phyloP scores from a whole-genome alignment of 2,113 vertebrate genomes.

The Carettochelys insculpta region DNA sequence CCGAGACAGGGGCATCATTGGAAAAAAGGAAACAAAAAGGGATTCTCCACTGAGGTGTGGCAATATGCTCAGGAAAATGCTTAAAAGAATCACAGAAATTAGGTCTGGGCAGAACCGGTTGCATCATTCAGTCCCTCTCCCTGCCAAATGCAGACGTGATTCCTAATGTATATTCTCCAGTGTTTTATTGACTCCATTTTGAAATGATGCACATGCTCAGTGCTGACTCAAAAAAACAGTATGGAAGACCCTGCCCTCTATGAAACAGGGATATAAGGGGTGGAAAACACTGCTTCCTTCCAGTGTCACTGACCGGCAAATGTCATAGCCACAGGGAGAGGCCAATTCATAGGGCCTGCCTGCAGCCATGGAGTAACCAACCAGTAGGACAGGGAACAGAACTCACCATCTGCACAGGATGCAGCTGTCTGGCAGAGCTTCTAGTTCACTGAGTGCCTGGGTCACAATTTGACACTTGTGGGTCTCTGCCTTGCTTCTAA shows the following conservation, averaged over 20 bases:
- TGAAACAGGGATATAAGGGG: fast-evolving
- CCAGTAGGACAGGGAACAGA: fast-evolving
- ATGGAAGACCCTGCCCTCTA: background rate
- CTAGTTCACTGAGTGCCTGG: background rate
- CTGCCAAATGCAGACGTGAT: background rate
- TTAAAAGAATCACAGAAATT: background rate
- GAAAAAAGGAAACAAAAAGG: background rate
- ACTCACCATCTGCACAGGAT: background rate
- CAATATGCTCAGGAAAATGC: background rate
- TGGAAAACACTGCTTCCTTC: background rate
- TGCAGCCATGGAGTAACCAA: fast-evolving
- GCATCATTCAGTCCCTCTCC: background rate
- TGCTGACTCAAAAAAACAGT: background rate
- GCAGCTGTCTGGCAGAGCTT: background rate
- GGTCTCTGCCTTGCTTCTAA: background rate
- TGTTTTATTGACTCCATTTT: background rate
- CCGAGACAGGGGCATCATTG: background rate
- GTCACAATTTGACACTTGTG: fast-evolving
- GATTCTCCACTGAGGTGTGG: background rate
- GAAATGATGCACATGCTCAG: background rate
- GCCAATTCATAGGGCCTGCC: background rate
- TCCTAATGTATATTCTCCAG: background rate
- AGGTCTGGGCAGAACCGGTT: background rate
- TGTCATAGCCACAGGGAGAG: background rate
- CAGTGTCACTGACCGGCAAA: background rate